phyloP scores from a whole-genome alignment of 37 sponge, comb jelly and placozoan genomes.

The Geodia barretti region DNA sequence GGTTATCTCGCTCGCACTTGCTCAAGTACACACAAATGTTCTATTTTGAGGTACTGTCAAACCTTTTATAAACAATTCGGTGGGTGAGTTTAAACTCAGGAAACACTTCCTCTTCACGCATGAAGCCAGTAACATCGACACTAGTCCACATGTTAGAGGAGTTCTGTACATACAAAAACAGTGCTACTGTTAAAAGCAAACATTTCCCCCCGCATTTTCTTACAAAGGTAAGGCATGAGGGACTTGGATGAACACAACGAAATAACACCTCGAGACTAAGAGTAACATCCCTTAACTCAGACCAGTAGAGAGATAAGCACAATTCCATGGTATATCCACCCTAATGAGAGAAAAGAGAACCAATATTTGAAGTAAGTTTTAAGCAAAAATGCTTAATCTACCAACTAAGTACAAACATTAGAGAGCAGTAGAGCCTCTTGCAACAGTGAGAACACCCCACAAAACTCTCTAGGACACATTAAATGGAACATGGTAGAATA shows the following conservation, averaged over 20 bases:
- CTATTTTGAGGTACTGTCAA: neutral
- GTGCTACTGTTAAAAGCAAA: neutral
- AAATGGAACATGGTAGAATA: no score
- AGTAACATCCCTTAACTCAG: slow-evolving; percentile 40
- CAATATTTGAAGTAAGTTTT: no score
- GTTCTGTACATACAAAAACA: slow-evolving; percentile 30
- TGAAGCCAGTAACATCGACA: slow-evolving; percentile 37
- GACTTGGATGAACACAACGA: slow-evolving; percentile 58
- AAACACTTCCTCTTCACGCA: slow-evolving; percentile 49
- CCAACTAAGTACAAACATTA: no score
- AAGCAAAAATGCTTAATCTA: no score
- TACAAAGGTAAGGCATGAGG: slow-evolving; percentile 49
- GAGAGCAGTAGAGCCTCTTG: no score
- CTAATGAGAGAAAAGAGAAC: slow-evolving; percentile 23
- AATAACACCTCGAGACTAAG: slow-evolving; percentile 52
- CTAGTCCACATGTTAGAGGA: slow-evolving; percentile 36
- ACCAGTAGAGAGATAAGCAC: slow-evolving; percentile 80
- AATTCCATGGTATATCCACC: slow-evolving; percentile 80
- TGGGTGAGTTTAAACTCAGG: slow-evolving; percentile 82
- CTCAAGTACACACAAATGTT: neutral
- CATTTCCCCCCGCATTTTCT: neutral
- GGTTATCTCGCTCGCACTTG: no score
- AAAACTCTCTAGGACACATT: no score
- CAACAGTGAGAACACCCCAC: no score
- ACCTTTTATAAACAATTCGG: slow-evolving; percentile 56